A percentile compares a stretch with the other conserved stretches of the same genome.
Evolutionary conservation across 64 coral and sea anemone species (phyloP).

Genomic region (Actinia equina): DNA sequence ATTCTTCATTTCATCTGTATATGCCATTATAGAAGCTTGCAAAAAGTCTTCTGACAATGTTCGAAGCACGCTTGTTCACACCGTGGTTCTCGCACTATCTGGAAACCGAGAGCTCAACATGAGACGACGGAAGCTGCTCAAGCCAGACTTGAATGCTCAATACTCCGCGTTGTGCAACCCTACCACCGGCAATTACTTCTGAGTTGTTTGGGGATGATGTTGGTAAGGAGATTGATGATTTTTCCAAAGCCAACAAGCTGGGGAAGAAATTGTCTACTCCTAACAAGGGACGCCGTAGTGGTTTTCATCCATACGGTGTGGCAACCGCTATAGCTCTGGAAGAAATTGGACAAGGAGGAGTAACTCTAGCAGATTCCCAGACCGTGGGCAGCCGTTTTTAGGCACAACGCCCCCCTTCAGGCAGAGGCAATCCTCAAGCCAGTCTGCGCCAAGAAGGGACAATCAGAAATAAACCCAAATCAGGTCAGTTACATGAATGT

Average conservation of each 20-base stretch:
- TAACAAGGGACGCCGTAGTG: neutral
- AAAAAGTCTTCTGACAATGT: neutral
- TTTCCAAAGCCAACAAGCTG: constrained; percentile 29
- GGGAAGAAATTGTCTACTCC: neutral
- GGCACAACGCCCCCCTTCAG: neutral
- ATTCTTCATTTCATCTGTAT: constrained; percentile 2
- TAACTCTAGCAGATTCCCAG: neutral
- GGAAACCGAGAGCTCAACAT: constrained; percentile 21
- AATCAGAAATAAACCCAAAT: neutral
- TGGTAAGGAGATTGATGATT: constrained; percentile 19
- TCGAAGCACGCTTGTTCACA: neutral
- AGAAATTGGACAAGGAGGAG: neutral
- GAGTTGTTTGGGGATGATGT: constrained; percentile 46
- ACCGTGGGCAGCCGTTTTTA: neutral
- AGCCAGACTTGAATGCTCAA: constrained; percentile 25
- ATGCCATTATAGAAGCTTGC: constrained; percentile 2
- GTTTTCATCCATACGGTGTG: neutral
- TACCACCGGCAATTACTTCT: constrained; percentile 31
- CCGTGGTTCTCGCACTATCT: neutral
- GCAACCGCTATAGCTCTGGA: neutral
- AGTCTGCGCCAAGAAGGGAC: neutral
- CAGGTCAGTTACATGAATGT: neutral
- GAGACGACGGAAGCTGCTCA: constrained; percentile 7
- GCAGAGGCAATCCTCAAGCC: neutral
- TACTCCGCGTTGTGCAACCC: constrained; percentile 1